These are phyloP conservation scores for Tenthredo mesomela DNA, from an alignment of 2,888 invertebrate genomes.

Conservation along the genomic window DNA sequence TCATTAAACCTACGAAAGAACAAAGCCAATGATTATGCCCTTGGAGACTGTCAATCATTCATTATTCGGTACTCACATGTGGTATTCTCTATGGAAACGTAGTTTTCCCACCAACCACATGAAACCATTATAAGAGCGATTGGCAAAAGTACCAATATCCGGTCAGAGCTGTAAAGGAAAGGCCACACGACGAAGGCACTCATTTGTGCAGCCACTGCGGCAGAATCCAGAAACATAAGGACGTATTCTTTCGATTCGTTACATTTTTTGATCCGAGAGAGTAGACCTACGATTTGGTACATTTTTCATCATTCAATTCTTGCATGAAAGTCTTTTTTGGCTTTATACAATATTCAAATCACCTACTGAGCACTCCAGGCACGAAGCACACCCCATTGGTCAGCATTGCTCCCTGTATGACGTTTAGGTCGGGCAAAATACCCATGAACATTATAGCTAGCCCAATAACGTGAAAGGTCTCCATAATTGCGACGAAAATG, in stretches of 20 bases:
- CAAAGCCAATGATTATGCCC: slow-evolving; percentile 17
- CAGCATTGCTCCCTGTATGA: slow-evolving; percentile 96
- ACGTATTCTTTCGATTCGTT: slow-evolving; percentile 87
- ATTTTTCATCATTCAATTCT: not conserved
- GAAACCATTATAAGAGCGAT: slow-evolving; percentile 92
- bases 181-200: slow-evolving; percentile 97
- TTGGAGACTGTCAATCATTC: slow-evolving; percentile 7
- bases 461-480: slow-evolving; percentile 94
- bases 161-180: slow-evolving; percentile 85
- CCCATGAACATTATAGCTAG: slow-evolving; percentile 92
- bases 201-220: slow-evolving; percentile 92
- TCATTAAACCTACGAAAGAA: slow-evolving; percentile 80
- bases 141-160: slow-evolving; percentile 92
- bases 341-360: slow-evolving; percentile 50
- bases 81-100: slow-evolving; percentile 92
- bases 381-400: slow-evolving; percentile 97
- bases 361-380: slow-evolving; percentile 86
- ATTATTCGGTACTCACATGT: slow-evolving; percentile 80
- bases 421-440: slow-evolving; percentile 94
- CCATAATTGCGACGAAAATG: slow-evolving; percentile 88
- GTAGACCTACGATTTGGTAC: slow-evolving; percentile 80
- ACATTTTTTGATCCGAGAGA: slow-evolving; percentile 88
- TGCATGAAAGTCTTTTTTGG: not conserved
- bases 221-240: slow-evolving; percentile 90
- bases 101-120: slow-evolving; percentile 99